Conservation (phyloP, 23 tunicate genomes). For the Styela plicata region DNA sequence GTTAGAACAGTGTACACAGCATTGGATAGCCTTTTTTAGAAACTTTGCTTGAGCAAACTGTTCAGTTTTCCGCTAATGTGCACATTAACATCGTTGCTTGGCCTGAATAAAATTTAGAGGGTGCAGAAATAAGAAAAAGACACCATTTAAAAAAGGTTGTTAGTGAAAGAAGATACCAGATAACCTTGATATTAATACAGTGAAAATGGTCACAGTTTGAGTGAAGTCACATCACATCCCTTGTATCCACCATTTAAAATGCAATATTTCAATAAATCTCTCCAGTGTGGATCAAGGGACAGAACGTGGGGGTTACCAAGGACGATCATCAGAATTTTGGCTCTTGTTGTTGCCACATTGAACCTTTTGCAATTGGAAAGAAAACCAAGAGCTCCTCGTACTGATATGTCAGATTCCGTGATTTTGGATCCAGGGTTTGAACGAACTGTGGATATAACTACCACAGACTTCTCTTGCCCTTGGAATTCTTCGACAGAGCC, state of each 20-base stretch:
- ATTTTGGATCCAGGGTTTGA: constrained; percentile 12
- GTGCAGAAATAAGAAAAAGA: too few species aligned
- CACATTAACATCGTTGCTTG: too few species aligned
- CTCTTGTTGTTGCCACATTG: constrained; percentile 83
- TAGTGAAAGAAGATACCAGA: too few species aligned
- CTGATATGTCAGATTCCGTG: not conserved
- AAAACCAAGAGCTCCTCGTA: constrained; percentile 51
- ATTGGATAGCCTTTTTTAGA: too few species aligned
- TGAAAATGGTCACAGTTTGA: not conserved
- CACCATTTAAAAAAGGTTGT: too few species aligned
- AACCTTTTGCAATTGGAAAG: constrained; percentile 62
- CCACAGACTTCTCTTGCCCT: constrained; percentile 76
- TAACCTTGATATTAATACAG: constrained; percentile 3
- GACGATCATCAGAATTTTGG: constrained; percentile 64
- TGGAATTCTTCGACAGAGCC: constrained; percentile 94
- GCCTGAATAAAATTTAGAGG: too few species aligned
- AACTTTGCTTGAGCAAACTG: too few species aligned
- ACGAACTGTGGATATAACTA: constrained; percentile 71
- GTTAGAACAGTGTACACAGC: too few species aligned
- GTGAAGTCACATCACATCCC: constrained; percentile 37
- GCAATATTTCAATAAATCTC: constrained; percentile 33
- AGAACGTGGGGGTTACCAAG: constrained; percentile 77
- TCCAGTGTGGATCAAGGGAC: constrained; percentile 65
- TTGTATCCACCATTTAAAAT: constrained; percentile 35
- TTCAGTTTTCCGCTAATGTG: too few species aligned